phyloP scores from a whole-genome alignment of 1,140 invertebrate genomes.

The Drosophila pseudoananassae region DNA sequence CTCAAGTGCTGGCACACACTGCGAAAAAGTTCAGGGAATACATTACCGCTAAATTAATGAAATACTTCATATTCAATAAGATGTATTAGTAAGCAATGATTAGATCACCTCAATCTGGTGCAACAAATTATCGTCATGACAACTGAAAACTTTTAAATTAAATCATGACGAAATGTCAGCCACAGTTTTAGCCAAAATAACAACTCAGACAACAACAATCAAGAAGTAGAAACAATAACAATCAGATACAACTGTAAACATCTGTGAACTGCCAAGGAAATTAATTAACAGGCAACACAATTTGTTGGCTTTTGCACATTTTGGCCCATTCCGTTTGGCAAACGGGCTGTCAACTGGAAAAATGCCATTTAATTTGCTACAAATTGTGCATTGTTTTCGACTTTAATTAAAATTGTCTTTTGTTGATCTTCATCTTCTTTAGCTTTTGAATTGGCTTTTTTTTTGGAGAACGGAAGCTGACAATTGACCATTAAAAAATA shows the following conservation, averaged over 20 bases:
- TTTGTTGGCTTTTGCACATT: slow-evolving; percentile 52
- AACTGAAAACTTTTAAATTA: slow-evolving; percentile 53
- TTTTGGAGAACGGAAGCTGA: slow-evolving; percentile 66
- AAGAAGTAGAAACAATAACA: slow-evolving; percentile 19
- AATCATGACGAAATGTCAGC: slow-evolving; percentile 63
- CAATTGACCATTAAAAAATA: slow-evolving; percentile 68
- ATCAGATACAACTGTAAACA: slow-evolving; percentile 45
- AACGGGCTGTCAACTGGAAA: slow-evolving; percentile 57
- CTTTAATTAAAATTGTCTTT: slow-evolving; percentile 69
- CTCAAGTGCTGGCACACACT: slow-evolving; percentile 59
- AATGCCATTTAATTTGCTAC: slow-evolving; percentile 64
- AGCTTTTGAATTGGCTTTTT: slow-evolving; percentile 45
- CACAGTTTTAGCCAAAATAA: not conserved
- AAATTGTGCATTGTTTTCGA: slow-evolving; percentile 72
- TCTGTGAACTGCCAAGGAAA: slow-evolving; percentile 51
- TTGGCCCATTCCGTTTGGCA: slow-evolving; percentile 4
- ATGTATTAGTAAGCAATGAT: not conserved
- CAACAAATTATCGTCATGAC: slow-evolving; percentile 1
- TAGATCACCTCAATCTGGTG: not conserved
- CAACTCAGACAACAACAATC: not conserved
- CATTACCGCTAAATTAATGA: not conserved
- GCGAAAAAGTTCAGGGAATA: not conserved
- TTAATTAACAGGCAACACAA: slow-evolving; percentile 68
- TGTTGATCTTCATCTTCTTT: slow-evolving; percentile 30
- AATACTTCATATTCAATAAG: not conserved